Evolutionary conservation across 2,797 vertebrate genomes (phyloP).

Genomic region (Lepilemur septentrionalis): DNA sequence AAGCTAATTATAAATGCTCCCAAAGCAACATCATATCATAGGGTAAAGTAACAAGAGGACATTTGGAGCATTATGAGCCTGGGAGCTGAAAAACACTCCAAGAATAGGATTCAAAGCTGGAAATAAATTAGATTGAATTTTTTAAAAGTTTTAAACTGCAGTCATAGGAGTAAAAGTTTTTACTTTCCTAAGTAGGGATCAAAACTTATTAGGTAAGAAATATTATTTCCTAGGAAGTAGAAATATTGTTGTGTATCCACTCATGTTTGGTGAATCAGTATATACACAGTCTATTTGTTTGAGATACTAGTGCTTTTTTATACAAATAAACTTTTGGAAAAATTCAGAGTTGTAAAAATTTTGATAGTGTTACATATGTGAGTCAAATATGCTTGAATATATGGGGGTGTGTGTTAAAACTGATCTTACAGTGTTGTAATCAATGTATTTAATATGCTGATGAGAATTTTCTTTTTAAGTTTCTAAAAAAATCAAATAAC

Average conservation of each 20-base stretch:
- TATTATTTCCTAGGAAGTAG: background rate
- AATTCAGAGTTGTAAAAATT: background rate
- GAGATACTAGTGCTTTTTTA: background rate
- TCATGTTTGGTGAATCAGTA: background rate
- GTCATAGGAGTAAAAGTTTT: background rate
- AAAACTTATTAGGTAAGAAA: conserved; percentile 14
- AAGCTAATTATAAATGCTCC: background rate
- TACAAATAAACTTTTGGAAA: background rate
- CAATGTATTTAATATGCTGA: background rate
- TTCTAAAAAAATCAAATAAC: background rate
- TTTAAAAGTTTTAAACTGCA: conserved; percentile 11
- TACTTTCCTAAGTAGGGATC: background rate
- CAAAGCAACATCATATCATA: background rate
- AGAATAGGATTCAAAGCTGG: background rate
- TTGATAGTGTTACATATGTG: background rate
- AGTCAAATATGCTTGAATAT: background rate
- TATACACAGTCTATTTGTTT: background rate
- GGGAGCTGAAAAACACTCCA: background rate
- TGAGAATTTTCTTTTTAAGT: background rate
- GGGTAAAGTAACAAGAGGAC: background rate
- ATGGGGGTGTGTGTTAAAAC: background rate
- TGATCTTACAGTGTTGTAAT: background rate
- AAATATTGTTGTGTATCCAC: background rate
- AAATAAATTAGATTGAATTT: conserved; percentile 4
- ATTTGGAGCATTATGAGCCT: background rate